Evolutionary conservation across 2,113 vertebrate genomes (phyloP).

Genomic region (Meriones unguiculatus): DNA sequence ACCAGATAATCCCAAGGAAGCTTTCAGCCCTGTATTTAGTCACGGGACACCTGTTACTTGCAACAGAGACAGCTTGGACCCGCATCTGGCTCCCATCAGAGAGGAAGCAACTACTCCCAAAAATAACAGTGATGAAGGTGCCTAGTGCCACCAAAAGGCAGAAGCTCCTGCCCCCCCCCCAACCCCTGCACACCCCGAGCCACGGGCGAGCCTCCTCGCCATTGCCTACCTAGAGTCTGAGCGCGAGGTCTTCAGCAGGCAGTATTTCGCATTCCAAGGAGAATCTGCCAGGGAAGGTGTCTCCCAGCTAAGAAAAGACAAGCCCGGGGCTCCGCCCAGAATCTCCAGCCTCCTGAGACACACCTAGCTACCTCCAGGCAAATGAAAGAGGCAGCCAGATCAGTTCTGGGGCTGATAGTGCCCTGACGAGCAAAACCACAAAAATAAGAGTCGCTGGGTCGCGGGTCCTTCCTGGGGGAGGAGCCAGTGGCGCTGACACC

Average conservation of each 20-base stretch:
- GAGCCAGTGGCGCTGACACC: background rate
- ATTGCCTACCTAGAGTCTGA: background rate
- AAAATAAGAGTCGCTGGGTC: background rate
- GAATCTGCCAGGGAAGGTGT: background rate
- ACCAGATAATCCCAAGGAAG: background rate
- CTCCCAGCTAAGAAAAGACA: background rate
- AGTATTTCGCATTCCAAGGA: background rate
- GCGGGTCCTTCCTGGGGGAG: background rate
- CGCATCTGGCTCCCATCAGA: background rate
- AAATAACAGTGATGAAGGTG: background rate
- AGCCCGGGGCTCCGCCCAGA: background rate
- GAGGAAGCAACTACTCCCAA: background rate
- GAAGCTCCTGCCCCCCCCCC: background rate
- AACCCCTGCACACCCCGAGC: background rate
- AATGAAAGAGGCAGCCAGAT: background rate
- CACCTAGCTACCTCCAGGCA: conserved; percentile 9
- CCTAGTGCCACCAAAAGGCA: background rate
- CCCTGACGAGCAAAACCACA: background rate
- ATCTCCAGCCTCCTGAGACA: background rate
- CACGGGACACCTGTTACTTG: background rate
- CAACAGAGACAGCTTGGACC: background rate
- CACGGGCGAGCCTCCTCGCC: background rate
- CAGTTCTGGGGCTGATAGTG: background rate
- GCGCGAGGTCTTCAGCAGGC: background rate
- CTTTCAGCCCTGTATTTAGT: background rate